These are phyloP conservation scores for Drosophila subsilvestris DNA, from an alignment of 2,888 invertebrate genomes.

Conservation along the genomic window DNA sequence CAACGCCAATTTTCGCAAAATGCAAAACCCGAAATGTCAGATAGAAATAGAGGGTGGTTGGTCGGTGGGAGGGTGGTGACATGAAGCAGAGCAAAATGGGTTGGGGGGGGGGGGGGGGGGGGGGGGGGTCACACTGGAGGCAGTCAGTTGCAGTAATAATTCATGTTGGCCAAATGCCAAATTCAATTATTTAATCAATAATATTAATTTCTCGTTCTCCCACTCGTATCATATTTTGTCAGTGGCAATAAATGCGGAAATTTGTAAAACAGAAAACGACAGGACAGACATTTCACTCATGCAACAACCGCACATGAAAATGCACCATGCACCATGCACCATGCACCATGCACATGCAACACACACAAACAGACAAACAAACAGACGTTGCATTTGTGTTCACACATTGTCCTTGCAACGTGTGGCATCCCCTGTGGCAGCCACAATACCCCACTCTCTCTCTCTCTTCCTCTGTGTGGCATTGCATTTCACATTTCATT, in stretches of 20 bases:
- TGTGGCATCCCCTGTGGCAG: not conserved
- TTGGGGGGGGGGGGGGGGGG: too few relatives aligned
- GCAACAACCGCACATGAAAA: conserved; percentile 23
- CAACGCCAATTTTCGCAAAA: conserved; percentile 45
- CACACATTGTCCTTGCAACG: conserved; percentile 68
- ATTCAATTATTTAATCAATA: conserved; percentile 85
- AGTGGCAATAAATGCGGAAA: conserved; percentile 83
- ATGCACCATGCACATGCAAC: conserved; percentile 38
- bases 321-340: not conserved
- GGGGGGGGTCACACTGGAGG: not conserved
- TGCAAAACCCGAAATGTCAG: conserved; percentile 59
- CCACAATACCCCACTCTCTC: conserved; percentile 6
- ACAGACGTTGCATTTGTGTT: conserved; percentile 57
- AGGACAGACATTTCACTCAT: conserved; percentile 71
- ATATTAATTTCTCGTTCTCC: conserved; percentile 82
- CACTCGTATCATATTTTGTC: conserved; percentile 84
- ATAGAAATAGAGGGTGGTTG: not conserved
- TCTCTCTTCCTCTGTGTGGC: conserved; percentile 7
- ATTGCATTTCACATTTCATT: conserved; percentile 70
- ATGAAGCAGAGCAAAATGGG: too few relatives aligned
- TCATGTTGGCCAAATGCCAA: conserved; percentile 79
- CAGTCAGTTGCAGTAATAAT: conserved; percentile 55
- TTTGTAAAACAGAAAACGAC: conserved; percentile 69
- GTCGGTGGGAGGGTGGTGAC: not conserved
- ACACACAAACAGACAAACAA: conserved; percentile 13